Evolutionary conservation across 2,113 vertebrate genomes (phyloP), one percentile per base, ranked within the genome.

Genomic region (Sebastes fasciatus): DNA sequence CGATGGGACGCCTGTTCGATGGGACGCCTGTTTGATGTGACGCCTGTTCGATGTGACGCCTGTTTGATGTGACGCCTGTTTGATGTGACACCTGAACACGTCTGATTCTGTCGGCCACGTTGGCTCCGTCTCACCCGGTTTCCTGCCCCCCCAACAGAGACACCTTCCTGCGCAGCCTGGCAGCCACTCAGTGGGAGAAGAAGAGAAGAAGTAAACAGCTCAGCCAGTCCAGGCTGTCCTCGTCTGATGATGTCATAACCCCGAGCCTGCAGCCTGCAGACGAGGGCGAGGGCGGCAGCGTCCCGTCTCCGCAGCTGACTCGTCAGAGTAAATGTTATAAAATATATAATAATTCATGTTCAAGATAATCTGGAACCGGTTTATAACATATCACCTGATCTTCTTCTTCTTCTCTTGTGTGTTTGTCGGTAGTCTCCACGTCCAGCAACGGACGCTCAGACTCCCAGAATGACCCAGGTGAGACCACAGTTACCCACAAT

Each of bases 121-220:
- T 57, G n/a, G 12, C 13, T 8, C 26, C 9, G 5, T 26, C n/a
- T 57, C 21, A 60, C 58, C 5, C 13, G 5, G 10, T 1, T 6
- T 4, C 19, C 23, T n/a, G 12, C 34, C 60, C 21, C 60, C 34
- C 58, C 16, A 48, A 7, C 91, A 99, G 98, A 97, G 96, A 95
- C 89, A 80, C 94, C 17, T 99, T 99, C 93, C 93, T 99, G 91
- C 96, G 96, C 81, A 97, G 91, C 85, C 93, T 99, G 80, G 97
- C 95, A 0, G 97, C 94, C 4, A 93, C 96, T 0, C 93, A 96
- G 45, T 85, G 86, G 87, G 96, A 98, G 64, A 96, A 95, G 91
- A 97, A 94, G 90, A 94, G 95, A 8, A 23, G 19, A 4, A 96
- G 92, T 49, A 92, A 93, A 77, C 88, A 93, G 21, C 0, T 90